Evolutionary conservation across 2,113 vertebrate genomes (phyloP).

Genomic region (Catharus fuscescens): DNA sequence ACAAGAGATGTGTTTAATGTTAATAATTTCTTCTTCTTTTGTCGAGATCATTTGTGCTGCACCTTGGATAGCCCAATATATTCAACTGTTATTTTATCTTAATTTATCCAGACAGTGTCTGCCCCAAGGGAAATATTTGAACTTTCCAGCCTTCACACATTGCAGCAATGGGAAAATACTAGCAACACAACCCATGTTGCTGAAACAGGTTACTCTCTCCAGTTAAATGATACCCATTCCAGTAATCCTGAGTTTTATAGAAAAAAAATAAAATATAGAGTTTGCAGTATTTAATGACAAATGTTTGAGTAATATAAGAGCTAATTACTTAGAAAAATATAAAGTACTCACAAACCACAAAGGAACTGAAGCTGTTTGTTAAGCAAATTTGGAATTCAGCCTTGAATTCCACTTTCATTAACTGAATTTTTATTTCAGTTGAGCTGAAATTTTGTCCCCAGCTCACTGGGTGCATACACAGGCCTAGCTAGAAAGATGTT

Average conservation of each 20-base stretch:
- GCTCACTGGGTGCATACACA: neutral
- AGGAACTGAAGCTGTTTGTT: neutral
- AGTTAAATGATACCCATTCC: conserved; percentile 30
- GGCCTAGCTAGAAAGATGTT: neutral
- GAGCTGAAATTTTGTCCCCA: neutral
- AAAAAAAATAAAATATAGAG: neutral
- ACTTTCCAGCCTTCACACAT: conserved; percentile 60
- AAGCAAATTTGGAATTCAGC: conserved; percentile 41
- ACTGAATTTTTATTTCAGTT: neutral
- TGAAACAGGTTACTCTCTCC: conserved; percentile 21
- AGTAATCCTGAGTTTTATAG: neutral
- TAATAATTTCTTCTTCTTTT: neutral
- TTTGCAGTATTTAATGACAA: neutral
- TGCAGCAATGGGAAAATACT: conserved; percentile 40
- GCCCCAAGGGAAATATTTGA: conserved; percentile 65
- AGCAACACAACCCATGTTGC: conserved; percentile 23
- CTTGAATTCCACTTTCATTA: conserved; percentile 21
- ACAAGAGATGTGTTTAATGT: neutral
- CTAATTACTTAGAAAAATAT: neutral
- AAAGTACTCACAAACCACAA: neutral
- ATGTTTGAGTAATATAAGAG: neutral
- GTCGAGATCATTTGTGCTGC: neutral
- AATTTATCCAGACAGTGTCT: conserved; percentile 60
- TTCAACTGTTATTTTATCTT: conserved; percentile 34
- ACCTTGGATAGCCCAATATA: conserved; percentile 10